Evolutionary conservation across 2,888 invertebrate genomes (phyloP).

Genomic region (Epiblema foenella): DNA sequence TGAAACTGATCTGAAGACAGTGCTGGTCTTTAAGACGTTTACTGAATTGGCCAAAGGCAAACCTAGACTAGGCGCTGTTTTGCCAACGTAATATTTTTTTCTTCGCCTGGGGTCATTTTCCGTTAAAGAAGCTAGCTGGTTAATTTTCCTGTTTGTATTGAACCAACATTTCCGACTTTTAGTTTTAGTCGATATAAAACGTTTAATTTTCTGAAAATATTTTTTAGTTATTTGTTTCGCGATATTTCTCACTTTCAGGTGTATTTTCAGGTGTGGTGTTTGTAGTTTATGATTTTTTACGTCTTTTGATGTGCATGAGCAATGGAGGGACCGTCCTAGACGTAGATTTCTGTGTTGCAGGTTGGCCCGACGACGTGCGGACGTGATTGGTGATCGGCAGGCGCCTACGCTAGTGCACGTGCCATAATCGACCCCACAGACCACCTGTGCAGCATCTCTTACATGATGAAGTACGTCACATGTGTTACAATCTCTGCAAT

Average conservation of each 20-base stretch:
- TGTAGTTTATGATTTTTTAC: not conserved
- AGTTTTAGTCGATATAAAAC: slow-evolving; percentile 3
- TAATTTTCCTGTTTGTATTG: not conserved
- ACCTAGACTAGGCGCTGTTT: not conserved
- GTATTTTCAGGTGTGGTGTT: not conserved
- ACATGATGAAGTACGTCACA: not conserved
- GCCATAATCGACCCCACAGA: not conserved
- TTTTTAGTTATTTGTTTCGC: not conserved
- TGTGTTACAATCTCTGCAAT: not conserved
- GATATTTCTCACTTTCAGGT: not conserved
- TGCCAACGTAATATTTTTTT: not conserved
- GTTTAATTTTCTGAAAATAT: slow-evolving; percentile 1
- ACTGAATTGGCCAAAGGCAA: not conserved
- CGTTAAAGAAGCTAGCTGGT: slow-evolving; percentile 4
- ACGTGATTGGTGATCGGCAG: not conserved
- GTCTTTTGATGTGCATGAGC: not conserved
- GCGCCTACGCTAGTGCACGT: not conserved
- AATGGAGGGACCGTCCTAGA: not conserved
- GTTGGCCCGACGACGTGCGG: not conserved
- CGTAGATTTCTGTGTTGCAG: not conserved
- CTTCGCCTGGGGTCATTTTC: not conserved
- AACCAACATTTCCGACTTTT: not conserved
- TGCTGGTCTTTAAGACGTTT: not conserved
- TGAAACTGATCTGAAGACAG: not conserved
- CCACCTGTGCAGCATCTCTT: not conserved